Conservation (phyloP, 1,140 invertebrate genomes). For the Zaprionus camerounensis region DNA sequence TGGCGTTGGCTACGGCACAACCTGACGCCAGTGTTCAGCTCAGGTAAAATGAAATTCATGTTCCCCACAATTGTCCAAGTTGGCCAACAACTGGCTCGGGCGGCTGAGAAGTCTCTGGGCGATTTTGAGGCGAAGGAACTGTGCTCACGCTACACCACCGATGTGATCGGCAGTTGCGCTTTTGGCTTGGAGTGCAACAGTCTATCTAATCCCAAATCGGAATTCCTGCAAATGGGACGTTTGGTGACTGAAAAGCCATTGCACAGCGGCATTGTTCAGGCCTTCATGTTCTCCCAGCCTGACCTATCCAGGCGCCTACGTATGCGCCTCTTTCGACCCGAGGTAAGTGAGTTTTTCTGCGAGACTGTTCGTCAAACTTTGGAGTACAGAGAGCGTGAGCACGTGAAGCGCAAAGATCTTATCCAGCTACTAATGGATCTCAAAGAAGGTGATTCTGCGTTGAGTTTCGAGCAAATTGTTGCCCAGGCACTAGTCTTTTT, state of each 20-base stretch:
- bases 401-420: constrained; percentile 62
- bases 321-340: constrained; percentile 70
- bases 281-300: constrained; percentile 55
- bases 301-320: constrained; percentile 29
- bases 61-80: constrained; percentile 85
- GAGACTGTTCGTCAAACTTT: constrained; percentile 60
- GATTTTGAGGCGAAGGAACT: constrained; percentile 83
- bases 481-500: constrained; percentile 84
- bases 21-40: constrained; percentile 88
- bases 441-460: constrained; percentile 65
- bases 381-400: constrained; percentile 56
- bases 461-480: constrained; percentile 73
- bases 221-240: constrained; percentile 83
- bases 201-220: constrained; percentile 84
- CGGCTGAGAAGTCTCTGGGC: constrained; percentile 31
- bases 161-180: constrained; percentile 87
- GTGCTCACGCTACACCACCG: constrained; percentile 86
- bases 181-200: constrained; percentile 87
- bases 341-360: constrained; percentile 85
- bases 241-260: constrained; percentile 31
- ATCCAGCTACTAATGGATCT: constrained; percentile 86
- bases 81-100: constrained; percentile 56
- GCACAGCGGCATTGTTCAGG: constrained; percentile 33
- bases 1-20: constrained; percentile 87
- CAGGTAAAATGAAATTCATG: constrained; percentile 87